Percentiles rank a stretch among this genome's conserved stretches.
Conservation (phyloP, 92 coral and sea anemone genomes). For the Zoanthus solanderi region DNA sequence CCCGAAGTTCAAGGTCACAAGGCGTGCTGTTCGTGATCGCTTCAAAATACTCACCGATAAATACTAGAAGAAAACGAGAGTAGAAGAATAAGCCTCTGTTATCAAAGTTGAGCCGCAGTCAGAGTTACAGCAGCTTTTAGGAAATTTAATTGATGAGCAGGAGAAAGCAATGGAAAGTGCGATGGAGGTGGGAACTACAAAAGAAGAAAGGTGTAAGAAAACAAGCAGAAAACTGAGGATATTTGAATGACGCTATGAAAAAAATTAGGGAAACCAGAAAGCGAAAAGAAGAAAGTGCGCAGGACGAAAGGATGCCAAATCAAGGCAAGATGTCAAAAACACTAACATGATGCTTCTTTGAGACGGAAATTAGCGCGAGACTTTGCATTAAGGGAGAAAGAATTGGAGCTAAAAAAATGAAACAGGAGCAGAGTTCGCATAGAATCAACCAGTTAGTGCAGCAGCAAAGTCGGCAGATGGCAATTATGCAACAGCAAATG, state of each 20-base stretch:
- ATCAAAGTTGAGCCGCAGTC: conserved; percentile 19
- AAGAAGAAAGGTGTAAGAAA: conserved; percentile 12
- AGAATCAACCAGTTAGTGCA: not conserved
- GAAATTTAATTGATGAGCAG: not conserved
- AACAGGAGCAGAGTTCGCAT: conserved; percentile 4
- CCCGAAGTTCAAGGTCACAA: conserved; percentile 1
- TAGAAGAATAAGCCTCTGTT: conserved; percentile 9
- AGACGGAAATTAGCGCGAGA: conserved; percentile 8
- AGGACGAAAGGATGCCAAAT: not conserved
- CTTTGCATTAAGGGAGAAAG: not conserved
- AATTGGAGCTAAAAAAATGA: not conserved
- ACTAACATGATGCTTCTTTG: not conserved
- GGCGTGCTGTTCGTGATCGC: not conserved
- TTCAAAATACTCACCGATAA: not conserved
- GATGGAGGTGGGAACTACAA: not conserved
- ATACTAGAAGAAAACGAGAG: not conserved
- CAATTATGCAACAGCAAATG: conserved; percentile 7
- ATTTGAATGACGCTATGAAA: conserved; percentile 6
- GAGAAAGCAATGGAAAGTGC: not conserved
- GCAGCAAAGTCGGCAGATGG: conserved; percentile 1
- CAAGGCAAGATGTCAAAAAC: not conserved
- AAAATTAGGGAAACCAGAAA: conserved; percentile 6
- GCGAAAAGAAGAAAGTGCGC: not conserved
- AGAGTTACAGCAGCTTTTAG: conserved; percentile 2
- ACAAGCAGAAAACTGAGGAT: not conserved